A percentile compares a stretch with the other conserved stretches of the same genome.
These are phyloP conservation scores for Bombus picipes DNA, from an alignment of 1,140 invertebrate genomes.

Conservation along the genomic window DNA sequence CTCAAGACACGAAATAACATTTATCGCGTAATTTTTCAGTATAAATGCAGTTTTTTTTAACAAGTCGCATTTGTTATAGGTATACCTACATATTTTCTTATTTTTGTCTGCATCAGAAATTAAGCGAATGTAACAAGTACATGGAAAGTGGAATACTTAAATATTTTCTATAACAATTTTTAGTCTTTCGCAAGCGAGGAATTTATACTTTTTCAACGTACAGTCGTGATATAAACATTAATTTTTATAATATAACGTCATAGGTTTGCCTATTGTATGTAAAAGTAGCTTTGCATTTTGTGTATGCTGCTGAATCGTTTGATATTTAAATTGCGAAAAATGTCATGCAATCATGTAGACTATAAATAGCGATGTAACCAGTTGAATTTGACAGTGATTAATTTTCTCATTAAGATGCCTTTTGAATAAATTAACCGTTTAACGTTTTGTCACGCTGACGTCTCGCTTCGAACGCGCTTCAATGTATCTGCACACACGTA, in stretches of 20 bases:
- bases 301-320: neutral
- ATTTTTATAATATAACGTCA: neutral
- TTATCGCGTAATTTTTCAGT: conserved; percentile 47
- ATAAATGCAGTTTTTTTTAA: conserved; percentile 5
- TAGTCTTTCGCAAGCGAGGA: neutral
- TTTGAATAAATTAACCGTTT: conserved; percentile 6
- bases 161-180: too few species aligned
- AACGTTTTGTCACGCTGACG: neutral
- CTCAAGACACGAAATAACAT: conserved; percentile 41
- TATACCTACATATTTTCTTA: too few species aligned
- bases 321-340: neutral
- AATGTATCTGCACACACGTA: neutral
- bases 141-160: too few species aligned
- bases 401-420: neutral
- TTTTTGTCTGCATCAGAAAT: too few species aligned
- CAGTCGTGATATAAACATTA: too few species aligned
- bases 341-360: neutral
- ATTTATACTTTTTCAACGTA: neutral
- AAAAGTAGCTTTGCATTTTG: neutral
- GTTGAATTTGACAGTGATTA: conserved; percentile 5
- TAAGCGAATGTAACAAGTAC: too few species aligned
- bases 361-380: neutral
- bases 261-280: neutral
- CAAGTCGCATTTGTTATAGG: too few species aligned
- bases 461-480: neutral